Evolutionary conservation across 2,113 vertebrate species (phyloP), one percentile per base, ranked within the genome.

Genomic region (Lonchura striata): DNA sequence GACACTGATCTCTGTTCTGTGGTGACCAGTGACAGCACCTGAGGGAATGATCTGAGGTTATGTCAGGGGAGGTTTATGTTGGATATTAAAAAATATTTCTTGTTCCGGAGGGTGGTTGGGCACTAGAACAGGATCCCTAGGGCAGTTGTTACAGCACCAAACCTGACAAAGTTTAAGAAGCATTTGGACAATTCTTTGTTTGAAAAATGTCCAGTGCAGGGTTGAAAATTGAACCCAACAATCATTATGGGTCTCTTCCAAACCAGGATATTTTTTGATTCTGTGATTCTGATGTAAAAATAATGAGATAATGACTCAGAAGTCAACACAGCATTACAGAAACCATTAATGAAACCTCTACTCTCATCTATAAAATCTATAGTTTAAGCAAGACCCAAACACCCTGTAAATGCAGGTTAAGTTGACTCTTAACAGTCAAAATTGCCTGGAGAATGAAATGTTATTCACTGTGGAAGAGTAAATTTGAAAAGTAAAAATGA

Each of bases 91-190:
- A 35, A 47, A 61, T 20, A 3, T 2, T 11, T 61, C 20, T 54
- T 63, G 17, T 8, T 7, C 25, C 27, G 5, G n/a, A 46, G 13
- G 6, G 8, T 41, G 15, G 1, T 0, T 61, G 21, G 20, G 52
- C 21, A 50, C 31, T 31, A 21, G 10, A 35, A 50, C 8, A 54
- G 10, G 19, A 4, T 78, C 23, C 23, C 19, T 13, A 11, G 4
- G 7, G 30, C 9, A 54, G 6, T 13, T 15, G 15, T 25, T 30
- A 47, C 9, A 21, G n/a, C 11, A 49, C 16, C 65, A 79, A 37
- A 8, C 5, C 49, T 22, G 24, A 20, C 19, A 47, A 24, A 70
- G 13, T 12, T 31, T 25, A 49, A n/a, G 9, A 47, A 31, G 4
- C 2, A 1, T 56, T 88, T 49, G 21, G 13, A 64, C 30, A 35